phyloP scores from a whole-genome alignment of 2,888 invertebrate genomes.

The Hoplodrina ambigua region DNA sequence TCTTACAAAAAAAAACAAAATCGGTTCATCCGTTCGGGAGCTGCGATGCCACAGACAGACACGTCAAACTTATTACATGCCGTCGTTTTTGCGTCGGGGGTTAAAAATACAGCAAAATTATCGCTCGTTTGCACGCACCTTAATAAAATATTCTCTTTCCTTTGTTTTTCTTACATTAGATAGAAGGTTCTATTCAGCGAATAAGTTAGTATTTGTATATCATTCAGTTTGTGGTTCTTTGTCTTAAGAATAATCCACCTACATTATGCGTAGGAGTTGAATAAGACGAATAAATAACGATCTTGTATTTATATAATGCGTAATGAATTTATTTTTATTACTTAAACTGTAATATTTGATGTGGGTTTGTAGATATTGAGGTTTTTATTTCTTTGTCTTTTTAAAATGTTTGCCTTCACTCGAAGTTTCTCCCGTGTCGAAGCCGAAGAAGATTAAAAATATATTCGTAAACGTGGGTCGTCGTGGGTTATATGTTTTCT shows the following conservation, averaged over 20 bases:
- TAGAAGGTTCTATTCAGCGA: conserved; percentile 28
- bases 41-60: too few species aligned
- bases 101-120: too few species aligned
- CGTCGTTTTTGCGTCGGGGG: too few species aligned
- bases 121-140: neutral
- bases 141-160: conserved; percentile 35
- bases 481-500: too few species aligned
- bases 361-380: neutral
- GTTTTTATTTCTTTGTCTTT: too few species aligned
- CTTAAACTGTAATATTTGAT: neutral
- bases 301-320: neutral
- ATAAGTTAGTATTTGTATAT: conserved; percentile 21
- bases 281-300: conserved; percentile 16
- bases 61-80: too few species aligned
- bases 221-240: conserved; percentile 12
- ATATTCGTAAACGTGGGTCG: too few species aligned
- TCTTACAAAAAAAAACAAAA: too few species aligned
- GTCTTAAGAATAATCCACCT: conserved; percentile 13
- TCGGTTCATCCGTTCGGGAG: too few species aligned
- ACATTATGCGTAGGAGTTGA: conserved; percentile 23
- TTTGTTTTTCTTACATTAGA: conserved; percentile 26
- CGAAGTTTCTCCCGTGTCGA: too few species aligned
- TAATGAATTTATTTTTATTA: conserved; percentile 19
- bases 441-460: too few species aligned
- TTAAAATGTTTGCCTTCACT: too few species aligned